Base-by-base conservation (phyloP, 2,888 invertebrate species). In the Calliphora vomitoria region DNA sequence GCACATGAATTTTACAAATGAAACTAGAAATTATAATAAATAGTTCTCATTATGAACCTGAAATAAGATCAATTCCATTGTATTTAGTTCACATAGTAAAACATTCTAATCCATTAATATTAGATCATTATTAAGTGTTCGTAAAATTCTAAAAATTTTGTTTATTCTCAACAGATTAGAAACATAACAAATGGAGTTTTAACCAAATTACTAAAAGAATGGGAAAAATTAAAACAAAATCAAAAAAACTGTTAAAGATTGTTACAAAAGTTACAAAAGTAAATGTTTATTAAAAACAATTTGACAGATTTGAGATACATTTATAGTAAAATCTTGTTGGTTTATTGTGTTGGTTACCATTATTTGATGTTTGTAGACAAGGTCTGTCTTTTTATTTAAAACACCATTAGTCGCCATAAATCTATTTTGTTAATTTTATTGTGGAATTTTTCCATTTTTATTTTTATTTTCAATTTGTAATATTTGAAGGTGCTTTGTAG, bases 351-450 rank as follows among this genome's bases (percentile, higher is more conserved):
- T 44, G 11, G 3, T 8, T 44, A 15, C 31, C 47, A 74, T 31
- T n/a, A n/a, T n/a, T n/a, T n/a, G n/a, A n/a, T n/a, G n/a, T n/a
- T 31, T 35, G 44, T 25, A 20, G 55, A 20, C 1, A 5, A 13
- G 4, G 18, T 35, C 15, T 35, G 11, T 47, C 25, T 47, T 47
- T 62, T 68, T 25, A 38, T 58, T 58, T 50, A 18, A 15, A 66
- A 66, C 53, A 53, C 41, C 58, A 66, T 68, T 74, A 58, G 38
- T 25, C 44, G 18, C 13, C 53, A 18, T 55, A 4, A 58, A 13
- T 58, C 25, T 38, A 13, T 44, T 44, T 44, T 44, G 10, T 20
- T 25, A 71, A 31, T 60, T 75, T 62, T 35, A 64, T 8, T 44
- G 47, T 68, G 60, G 50, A 79, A 79, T 64, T 35, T 20, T 64